Conservation (phyloP, 37 sponge, comb jelly and placozoan genomes). For the Chondrosia reniformis region DNA sequence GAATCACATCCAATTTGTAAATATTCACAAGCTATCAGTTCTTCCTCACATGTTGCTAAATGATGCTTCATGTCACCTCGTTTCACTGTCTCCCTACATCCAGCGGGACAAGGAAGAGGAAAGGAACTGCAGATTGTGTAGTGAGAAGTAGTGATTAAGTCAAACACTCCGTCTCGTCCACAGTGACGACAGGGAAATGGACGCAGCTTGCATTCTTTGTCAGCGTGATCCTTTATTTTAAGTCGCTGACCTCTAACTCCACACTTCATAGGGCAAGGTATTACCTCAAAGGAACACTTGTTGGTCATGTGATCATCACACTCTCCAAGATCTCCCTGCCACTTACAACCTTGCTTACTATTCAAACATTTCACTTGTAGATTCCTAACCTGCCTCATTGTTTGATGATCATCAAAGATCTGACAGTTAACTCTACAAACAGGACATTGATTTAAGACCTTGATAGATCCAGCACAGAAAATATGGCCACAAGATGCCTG, state of each 20-base stretch:
- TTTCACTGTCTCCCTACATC: not conserved
- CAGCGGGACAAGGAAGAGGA: slow-evolving; percentile 17
- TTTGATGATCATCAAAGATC: not conserved
- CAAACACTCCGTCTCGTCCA: not conserved
- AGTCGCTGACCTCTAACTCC: too few species aligned
- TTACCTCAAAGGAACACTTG: not conserved
- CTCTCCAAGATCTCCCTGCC: slow-evolving; percentile 27
- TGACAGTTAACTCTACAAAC: too few species aligned
- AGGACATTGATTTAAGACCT: not conserved
- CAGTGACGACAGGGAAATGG: not conserved
- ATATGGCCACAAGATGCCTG: slow-evolving; percentile 10
- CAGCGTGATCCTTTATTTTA: not conserved
- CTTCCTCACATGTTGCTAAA: slow-evolving; percentile 20
- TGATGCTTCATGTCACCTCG: not conserved
- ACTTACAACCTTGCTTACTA: not conserved
- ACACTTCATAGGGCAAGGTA: not conserved
- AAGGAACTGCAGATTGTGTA: not conserved
- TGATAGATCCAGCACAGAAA: not conserved
- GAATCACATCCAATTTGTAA: slow-evolving; percentile 41
- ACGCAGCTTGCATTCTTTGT: not conserved
- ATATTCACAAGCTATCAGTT: slow-evolving; percentile 44
- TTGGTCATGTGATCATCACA: not conserved
- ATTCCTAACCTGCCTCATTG: not conserved
- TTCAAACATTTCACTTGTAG: slow-evolving; percentile 20
- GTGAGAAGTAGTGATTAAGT: not conserved